Evolutionary conservation across 1,140 invertebrate genomes (phyloP), one percentile per base, ranked within the genome.

Genomic region (Battus philenor): DNA sequence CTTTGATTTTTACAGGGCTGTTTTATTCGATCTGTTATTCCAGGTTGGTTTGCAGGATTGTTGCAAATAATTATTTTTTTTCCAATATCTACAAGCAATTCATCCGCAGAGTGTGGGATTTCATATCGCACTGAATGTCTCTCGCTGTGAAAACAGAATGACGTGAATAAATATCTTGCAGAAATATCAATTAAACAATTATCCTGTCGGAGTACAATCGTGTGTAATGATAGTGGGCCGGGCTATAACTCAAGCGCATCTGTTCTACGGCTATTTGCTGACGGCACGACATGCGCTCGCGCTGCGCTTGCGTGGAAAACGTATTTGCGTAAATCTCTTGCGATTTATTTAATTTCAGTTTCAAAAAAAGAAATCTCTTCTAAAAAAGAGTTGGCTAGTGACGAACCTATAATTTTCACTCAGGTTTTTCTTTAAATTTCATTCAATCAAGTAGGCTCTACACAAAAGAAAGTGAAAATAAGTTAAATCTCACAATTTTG

Each of bases 111-210:
- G n/a, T 11, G 10, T 11, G 11, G 12, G 29, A 30, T 30, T 10
- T 11, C n/a, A 30, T 30, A 30, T 5, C 6, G 29, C 29, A 52
- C 50, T 46, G 55, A n/a, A n/a, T n/a, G n/a, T 68, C 72, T 79
- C 72, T 72, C 69, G 63, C 69, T 66, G 63, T 66, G 68, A 75
- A 74, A 70, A 76, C 56, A 60, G 47, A 77, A 76, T 77, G 78
- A 82, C 64, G 74, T 77, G 75, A 72, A 84, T 77, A 82, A 80
- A 84, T 84, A 84, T 82, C 80, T 77, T 41, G 70, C 70, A 79
- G 78, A 82, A 84, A 84, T 84, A 84, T 82, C 78, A 84, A 84
- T 84, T 84, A 84, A 84, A 84, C 73, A 84, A 84, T 84, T 84
- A 84, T 77, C 68, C 74, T 84, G 80, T 84, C 80, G 67, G 78